Evolutionary conservation across 2,888 invertebrate species (phyloP).

Genomic region (Tyria jacobaeae): DNA sequence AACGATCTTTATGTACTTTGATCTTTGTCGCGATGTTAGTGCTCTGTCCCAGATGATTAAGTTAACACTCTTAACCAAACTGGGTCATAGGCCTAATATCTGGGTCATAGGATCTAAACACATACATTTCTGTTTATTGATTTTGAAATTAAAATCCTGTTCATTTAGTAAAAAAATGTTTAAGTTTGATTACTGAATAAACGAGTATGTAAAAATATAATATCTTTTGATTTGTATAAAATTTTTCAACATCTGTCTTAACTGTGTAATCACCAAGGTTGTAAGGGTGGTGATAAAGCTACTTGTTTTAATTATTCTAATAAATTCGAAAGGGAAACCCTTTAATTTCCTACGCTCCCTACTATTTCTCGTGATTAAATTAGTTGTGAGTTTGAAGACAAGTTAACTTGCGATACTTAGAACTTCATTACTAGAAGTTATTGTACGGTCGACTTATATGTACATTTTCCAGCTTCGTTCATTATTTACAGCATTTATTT

Average conservation of each 20-base stretch:
- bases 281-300: conserved; percentile 34
- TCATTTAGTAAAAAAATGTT: conserved; percentile 18
- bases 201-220: conserved; percentile 1
- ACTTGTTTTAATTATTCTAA: conserved; percentile 47
- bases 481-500: neutral
- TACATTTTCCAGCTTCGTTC: neutral
- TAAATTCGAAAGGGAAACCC: conserved; percentile 42
- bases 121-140: conserved; percentile 30
- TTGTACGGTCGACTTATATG: conserved; percentile 18
- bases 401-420: conserved; percentile 47
- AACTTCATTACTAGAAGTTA: conserved; percentile 46
- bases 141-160: conserved; percentile 36
- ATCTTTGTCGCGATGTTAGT: conserved; percentile 39
- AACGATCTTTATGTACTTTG: conserved; percentile 42
- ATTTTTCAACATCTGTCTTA: conserved; percentile 20
- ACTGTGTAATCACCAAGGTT: conserved; percentile 26
- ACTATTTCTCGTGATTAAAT: conserved; percentile 49
- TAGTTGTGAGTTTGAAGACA: conserved; percentile 42
- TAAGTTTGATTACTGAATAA: neutral
- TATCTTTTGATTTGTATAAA: conserved; percentile 10
- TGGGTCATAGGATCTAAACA: too few relatives aligned
- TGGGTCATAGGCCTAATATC: conserved; percentile 30
- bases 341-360: conserved; percentile 39
- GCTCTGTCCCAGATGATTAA: conserved; percentile 29
- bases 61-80: conserved; percentile 28